Evolutionary conservation across 2,797 vertebrate genomes (phyloP).

Genomic region (Streptopelia turtur): DNA sequence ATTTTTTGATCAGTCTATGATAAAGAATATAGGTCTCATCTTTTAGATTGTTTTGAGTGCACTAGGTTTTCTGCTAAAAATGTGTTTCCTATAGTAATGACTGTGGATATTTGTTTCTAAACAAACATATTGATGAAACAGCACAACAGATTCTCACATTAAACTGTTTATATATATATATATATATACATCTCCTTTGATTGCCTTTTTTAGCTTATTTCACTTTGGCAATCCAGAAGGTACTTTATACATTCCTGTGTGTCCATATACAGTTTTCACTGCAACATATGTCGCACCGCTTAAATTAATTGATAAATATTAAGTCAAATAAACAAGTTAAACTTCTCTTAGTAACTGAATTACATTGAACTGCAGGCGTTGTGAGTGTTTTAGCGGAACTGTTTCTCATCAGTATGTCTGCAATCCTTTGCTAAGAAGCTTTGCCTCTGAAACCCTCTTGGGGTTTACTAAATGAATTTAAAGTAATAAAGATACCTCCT

Average conservation of each 20-base stretch:
- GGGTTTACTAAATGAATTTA: conserved; percentile 72
- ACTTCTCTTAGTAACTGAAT: conserved; percentile 11
- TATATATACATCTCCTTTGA: neutral
- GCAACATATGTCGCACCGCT: neutral
- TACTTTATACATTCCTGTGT: neutral
- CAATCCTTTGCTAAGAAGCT: conserved; percentile 69
- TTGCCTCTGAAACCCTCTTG: conserved; percentile 55
- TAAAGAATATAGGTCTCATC: neutral
- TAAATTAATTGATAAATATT: conserved; percentile 24
- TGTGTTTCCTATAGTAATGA: neutral
- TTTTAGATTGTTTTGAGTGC: neutral
- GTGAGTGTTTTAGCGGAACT: conserved; percentile 45
- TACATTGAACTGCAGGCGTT: neutral
- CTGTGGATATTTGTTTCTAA: neutral
- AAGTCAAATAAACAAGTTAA: conserved; percentile 33
- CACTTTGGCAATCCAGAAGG: neutral
- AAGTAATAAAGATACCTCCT: conserved; percentile 65
- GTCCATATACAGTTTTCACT: neutral
- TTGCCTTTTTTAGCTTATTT: neutral
- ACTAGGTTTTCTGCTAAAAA: neutral
- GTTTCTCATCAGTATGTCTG: conserved; percentile 59
- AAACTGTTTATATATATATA: neutral
- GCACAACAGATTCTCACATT: neutral
- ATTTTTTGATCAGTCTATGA: neutral
- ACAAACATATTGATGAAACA: neutral